phyloP scores from a whole-genome alignment of 1,140 invertebrate genomes.

The Drosophila murphyi region DNA sequence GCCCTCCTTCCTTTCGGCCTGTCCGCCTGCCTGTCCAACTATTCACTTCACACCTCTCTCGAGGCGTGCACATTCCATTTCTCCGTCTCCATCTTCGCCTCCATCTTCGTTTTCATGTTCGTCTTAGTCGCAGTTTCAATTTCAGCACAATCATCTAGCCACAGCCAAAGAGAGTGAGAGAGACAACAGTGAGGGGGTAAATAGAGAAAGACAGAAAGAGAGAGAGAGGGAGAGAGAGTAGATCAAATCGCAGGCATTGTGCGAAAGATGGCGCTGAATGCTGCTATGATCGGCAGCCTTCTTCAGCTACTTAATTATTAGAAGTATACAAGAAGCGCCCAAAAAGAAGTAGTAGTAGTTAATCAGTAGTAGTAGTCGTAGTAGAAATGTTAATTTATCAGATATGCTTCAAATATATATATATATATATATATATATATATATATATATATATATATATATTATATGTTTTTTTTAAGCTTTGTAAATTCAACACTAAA shows the following conservation, averaged over 20 bases:
- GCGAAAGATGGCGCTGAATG: conserved; percentile 25
- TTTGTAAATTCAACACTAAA: too few relatives aligned
- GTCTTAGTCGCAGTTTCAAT: not conserved
- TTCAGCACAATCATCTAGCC: conserved; percentile 44
- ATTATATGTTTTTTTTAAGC: too few relatives aligned
- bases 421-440: too few relatives aligned
- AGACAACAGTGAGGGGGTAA: not conserved
- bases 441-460: too few relatives aligned
- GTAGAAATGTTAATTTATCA: too few relatives aligned
- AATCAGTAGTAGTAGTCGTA: too few relatives aligned
- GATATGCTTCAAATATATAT: too few relatives aligned
- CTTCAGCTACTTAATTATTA: conserved; percentile 3
- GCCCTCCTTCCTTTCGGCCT: not conserved
- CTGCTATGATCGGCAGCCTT: conserved; percentile 71
- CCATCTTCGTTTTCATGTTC: not conserved
- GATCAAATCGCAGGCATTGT: conserved; percentile 13
- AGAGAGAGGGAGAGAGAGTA: too few relatives aligned
- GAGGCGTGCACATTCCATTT: conserved; percentile 21
- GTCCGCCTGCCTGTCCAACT: conserved; percentile 10
- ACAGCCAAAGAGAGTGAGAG: not conserved
- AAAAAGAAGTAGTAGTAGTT: too few relatives aligned
- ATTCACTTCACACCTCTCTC: conserved; percentile 57
- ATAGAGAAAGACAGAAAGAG: not conserved
- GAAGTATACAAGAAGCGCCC: too few relatives aligned
- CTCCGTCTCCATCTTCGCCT: not conserved